These are phyloP conservation scores for Sphaerophoria taeniata DNA, from an alignment of 2,888 invertebrate genomes.

Conservation along the genomic window DNA sequence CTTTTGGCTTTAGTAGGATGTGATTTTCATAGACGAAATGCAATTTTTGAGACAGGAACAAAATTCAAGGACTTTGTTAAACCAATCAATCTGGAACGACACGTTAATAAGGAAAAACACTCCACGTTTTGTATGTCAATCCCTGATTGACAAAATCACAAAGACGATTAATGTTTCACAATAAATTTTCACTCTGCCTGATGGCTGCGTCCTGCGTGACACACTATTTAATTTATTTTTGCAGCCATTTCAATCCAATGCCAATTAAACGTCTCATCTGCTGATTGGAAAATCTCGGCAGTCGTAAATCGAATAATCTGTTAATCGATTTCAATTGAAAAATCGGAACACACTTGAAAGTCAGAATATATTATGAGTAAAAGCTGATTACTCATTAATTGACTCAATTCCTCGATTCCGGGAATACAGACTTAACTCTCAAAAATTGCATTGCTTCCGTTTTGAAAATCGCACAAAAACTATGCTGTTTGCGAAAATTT, in stretches of 20 bases:
- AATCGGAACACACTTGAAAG: neutral
- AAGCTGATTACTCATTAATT: no score
- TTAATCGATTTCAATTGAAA: slow-evolving; percentile 63
- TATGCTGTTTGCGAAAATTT: slow-evolving; percentile 12
- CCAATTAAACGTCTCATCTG: slow-evolving; percentile 69
- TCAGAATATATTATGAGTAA: no score
- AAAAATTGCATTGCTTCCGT: slow-evolving; percentile 20
- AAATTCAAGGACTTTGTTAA: no score
- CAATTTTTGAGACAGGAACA: no score
- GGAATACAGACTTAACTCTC: neutral
- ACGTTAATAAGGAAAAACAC: no score
- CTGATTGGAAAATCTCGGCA: slow-evolving; percentile 66
- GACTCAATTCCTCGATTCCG: no score
- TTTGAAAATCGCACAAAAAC: neutral
- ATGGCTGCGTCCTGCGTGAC: neutral
- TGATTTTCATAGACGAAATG: no score
- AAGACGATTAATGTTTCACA: slow-evolving; percentile 71
- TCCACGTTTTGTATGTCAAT: neutral
- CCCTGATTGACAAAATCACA: slow-evolving; percentile 41
- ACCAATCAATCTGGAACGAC: no score
- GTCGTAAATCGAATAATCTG: slow-evolving; percentile 20
- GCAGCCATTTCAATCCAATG: slow-evolving; percentile 43
- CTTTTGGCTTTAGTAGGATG: no score
- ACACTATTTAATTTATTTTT: slow-evolving; percentile 21
- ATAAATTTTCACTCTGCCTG: slow-evolving; percentile 68